Conservation (phyloP, 2,797 vertebrate species). For the Amphiprion clarkii region DNA sequence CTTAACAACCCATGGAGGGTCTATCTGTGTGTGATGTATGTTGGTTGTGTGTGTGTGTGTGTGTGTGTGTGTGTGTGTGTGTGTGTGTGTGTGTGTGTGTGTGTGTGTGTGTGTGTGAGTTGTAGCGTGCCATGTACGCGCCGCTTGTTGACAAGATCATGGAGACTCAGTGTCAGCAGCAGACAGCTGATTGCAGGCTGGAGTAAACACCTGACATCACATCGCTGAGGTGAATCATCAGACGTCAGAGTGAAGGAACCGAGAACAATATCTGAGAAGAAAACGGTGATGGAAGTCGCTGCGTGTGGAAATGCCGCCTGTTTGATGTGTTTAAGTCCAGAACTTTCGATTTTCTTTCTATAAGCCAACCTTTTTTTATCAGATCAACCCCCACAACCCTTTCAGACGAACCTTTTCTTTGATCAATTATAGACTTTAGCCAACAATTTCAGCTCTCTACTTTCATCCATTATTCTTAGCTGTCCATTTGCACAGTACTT, state of each 20-base stretch:
- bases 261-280: constrained; percentile 49
- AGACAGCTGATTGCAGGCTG: constrained; percentile 73
- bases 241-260: constrained; percentile 32
- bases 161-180: constrained; percentile 67
- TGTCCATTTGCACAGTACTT: no score
- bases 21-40: constrained; percentile 28
- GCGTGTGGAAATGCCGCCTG: constrained; percentile 18
- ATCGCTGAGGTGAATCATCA: constrained; percentile 59
- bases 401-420: no score
- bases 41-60: background rate
- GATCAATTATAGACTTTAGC: no score
- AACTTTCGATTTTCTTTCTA: constrained; percentile 38
- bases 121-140: constrained; percentile 62
- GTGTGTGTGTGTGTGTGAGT: constrained; percentile 34
- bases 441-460: no score
- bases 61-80: constrained; percentile 11
- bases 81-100: background rate
- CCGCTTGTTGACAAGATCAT: constrained; percentile 67
- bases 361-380: background rate
- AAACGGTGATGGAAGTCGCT: constrained; percentile 27
- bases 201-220: constrained; percentile 70
- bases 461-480: no score
- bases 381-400: no score
- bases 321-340: constrained; percentile 53
- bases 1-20: constrained; percentile 63